Base-by-base conservation (phyloP, 2,888 invertebrate genomes). In the Tricholauxania praeusta region DNA sequence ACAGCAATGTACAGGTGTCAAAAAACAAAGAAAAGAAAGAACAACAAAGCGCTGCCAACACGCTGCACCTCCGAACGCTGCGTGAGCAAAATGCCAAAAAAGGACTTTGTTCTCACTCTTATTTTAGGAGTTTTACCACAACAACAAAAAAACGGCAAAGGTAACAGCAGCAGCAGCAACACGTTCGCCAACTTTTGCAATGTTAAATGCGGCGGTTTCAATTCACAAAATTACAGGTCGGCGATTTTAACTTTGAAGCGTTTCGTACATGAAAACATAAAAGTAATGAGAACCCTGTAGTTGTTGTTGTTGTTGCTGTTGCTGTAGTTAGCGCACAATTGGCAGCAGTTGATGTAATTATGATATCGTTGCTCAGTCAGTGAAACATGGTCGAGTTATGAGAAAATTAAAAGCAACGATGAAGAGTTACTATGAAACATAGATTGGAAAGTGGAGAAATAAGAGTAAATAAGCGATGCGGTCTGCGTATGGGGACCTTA, bases 151-250 rank as follows among this genome's bases (percentile, higher is more conserved):
- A 19, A 49, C 75, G 78, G 75, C 76, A 72, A 64, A 76, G 71
- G 74, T 67, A 77, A 51, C 70, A 73, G 76, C 66, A 76, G 22
- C 74, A 76, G 72, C 74, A 70, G 70, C 79, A 79, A 79, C 76
- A 78, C 19, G 67, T 32, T 49, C 51, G 52, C 32, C 62, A 53
- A 53, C 52, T 74, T 72, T 76, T 68, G 72, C 72, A 73, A 74
- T 72, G 78, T 71, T 74, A 77, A 78, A 76, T 75, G 82, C 82
- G 82, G 80, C 83, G 82, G 85, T 82, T 83, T 83, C 81, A 84
- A 81, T 79, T 80, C 78, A 82, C 81, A 82, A 87, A 87, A 87
- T 87, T 87, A 87, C 83, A 87, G 87, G 83, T 86, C 87, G 87
- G 87, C 84, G 80, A 76, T 79, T 85, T 86, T 86, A 84, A 84